These are phyloP conservation scores for Pimpla rufipes DNA, from an alignment of 2,888 invertebrate genomes.

Conservation along the genomic window DNA sequence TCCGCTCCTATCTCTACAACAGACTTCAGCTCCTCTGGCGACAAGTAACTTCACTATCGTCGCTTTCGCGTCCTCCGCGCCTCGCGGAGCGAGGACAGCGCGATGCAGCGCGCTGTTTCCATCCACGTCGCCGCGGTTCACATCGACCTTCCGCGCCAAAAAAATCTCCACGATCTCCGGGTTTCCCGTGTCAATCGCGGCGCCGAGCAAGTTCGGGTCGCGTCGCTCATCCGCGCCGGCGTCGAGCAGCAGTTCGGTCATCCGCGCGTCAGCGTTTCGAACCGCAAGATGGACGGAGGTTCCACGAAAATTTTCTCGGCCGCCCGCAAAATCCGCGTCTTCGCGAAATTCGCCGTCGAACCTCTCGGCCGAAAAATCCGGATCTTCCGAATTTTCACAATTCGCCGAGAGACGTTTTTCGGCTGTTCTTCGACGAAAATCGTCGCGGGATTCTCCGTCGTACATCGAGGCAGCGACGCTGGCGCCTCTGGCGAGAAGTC, in stretches of 20 bases:
- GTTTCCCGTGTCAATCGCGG: slow-evolving; percentile 6
- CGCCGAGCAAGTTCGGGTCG: neutral
- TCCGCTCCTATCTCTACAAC: neutral
- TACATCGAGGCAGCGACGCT: neutral
- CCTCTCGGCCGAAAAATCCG: too few species aligned
- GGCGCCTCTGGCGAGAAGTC: neutral
- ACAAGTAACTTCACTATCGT: neutral
- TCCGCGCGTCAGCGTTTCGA: slow-evolving; percentile 1
- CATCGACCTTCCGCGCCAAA: neutral
- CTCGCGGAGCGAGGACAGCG: neutral
- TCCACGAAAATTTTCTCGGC: neutral
- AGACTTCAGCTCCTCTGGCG: neutral
- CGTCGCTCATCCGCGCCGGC: neutral
- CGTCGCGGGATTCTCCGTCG: too few species aligned
- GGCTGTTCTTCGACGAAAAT: too few species aligned
- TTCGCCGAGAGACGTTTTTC: too few species aligned
- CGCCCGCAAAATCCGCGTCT: too few species aligned
- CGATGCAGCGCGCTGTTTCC: slow-evolving; percentile 13
- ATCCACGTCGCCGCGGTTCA: neutral
- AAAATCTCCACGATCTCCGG: slow-evolving; percentile 3
- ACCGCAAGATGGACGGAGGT: neutral
- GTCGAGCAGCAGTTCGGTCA: slow-evolving; percentile 1
- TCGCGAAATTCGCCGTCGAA: too few species aligned
- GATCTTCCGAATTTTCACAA: too few species aligned
- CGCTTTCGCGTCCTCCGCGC: neutral